These are phyloP conservation scores for Caretta caretta DNA, from an alignment of 2,113 vertebrate species.

Conservation along the genomic window DNA sequence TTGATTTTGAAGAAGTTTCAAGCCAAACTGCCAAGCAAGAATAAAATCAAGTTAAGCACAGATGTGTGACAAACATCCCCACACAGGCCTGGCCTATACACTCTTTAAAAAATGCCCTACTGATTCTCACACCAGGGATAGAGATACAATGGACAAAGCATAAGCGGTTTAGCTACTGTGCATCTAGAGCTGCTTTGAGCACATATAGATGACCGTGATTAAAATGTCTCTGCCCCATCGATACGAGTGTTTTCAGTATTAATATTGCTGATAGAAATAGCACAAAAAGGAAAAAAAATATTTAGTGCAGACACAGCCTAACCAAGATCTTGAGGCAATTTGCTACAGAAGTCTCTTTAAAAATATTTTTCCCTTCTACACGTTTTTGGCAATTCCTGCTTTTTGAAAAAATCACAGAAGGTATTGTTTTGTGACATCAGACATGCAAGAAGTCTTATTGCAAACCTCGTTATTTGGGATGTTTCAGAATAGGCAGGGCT, in stretches of 20 bases:
- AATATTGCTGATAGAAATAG: neutral
- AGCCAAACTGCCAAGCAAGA: neutral
- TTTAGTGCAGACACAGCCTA: neutral
- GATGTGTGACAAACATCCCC: neutral
- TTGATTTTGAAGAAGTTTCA: neutral
- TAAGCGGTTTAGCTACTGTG: neutral
- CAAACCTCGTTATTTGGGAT: neutral
- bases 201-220: neutral
- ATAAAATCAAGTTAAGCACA: neutral
- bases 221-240: neutral
- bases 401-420: neutral
- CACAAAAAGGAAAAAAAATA: neutral
- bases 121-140: neutral
- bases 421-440: neutral
- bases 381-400: neutral
- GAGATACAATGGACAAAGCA: neutral
- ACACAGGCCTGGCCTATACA: neutral
- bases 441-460: neutral
- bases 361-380: neutral
- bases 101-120: neutral
- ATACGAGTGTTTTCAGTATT: neutral
- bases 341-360: neutral
- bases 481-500: neutral
- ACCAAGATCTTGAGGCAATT: slow-evolving; percentile 37
- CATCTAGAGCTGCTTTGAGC: neutral